These are phyloP conservation scores for Chrysopilus asiliformis DNA, from an alignment of 2,888 invertebrate genomes.

Conservation along the genomic window DNA sequence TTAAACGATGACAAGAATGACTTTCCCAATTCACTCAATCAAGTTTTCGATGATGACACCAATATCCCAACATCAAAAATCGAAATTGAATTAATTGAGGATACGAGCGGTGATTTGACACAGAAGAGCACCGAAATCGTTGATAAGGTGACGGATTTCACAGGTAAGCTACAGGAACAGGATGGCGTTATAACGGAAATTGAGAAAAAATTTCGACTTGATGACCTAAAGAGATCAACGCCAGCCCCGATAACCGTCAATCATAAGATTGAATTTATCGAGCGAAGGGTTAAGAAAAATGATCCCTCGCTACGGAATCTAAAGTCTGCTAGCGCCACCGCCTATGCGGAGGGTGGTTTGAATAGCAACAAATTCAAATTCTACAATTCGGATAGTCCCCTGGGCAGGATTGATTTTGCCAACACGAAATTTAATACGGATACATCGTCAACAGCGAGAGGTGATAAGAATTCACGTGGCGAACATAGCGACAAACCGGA, in stretches of 20 bases:
- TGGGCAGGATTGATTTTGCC: conserved; percentile 31
- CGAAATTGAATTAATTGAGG: conserved; percentile 17
- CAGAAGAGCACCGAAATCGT: conserved; percentile 5
- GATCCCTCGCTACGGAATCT: conserved; percentile 20
- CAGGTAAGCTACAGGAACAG: conserved; percentile 22
- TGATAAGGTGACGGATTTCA: conserved; percentile 7
- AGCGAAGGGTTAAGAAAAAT: conserved; percentile 34
- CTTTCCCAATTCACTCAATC: conserved; percentile 15
- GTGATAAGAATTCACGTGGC: neutral
- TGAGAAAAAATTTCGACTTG: conserved; percentile 30
- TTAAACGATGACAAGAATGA: conserved; percentile 15
- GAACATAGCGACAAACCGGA: conserved; percentile 25
- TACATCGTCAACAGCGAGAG: conserved; percentile 5
- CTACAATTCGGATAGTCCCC: conserved; percentile 16
- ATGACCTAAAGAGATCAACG: conserved; percentile 20
- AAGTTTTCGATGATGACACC: conserved; percentile 8
- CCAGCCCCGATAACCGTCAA: conserved; percentile 12
- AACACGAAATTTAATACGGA: conserved; percentile 34
- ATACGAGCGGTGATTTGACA: conserved; percentile 9
- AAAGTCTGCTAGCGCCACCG: conserved; percentile 9
- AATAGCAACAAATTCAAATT: conserved; percentile 1
- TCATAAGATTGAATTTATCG: conserved; percentile 25
- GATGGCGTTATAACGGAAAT: conserved; percentile 35
- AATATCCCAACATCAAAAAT: conserved; percentile 16
- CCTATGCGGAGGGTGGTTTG: conserved; percentile 20